Base-by-base conservation (phyloP, 1,140 invertebrate genomes). In the Drosophila nannoptera region DNA sequence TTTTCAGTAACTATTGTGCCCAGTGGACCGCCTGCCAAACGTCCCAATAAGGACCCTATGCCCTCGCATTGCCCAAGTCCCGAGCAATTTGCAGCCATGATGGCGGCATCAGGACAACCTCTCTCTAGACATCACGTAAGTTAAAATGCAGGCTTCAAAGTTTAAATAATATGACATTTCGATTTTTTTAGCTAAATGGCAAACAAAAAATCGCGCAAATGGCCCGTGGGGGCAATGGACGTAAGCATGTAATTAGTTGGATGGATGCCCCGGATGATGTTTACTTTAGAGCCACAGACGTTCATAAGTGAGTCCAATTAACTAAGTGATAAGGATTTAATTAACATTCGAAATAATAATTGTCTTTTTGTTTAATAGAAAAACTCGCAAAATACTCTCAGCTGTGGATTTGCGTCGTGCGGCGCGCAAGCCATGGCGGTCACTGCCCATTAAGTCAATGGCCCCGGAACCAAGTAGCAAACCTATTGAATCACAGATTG, bases 261-360 rank as follows among this genome's bases (percentile, higher is more conserved):
- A 97, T 98, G 94, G 97, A 99, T 91, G 97, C 97, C 48, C 97
- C 97, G 4, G 97, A 99, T 90, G 97, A 99, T 91, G 94, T 98
- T 54, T 99, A 97, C 90, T 99, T 98, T 91, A 93, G 96, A 87
- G 96, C 96, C 67, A 97, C 95, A 36, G 95, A 96, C 77, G 92
- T 92, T 78, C 96, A 95, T 82, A 98, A 96, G 97, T 98, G 91
- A 92, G 94, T 92, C 4, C 9, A 40, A 22, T 16, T 40, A 7
- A 14, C 8, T 9, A n/a, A 43, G n/a, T 7, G 9, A 29, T 49
- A 8, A 29, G 11, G n/a, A 29, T 1, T 36, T 32, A 52, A 38
- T 4, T 42, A 22, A 1, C 22, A 22, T 22, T 22, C 22, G 22
- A 22, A 22, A 22, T 22, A 22, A 22, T 3, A 65, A n/a, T 7